Percentiles rank a stretch among this genome's conserved stretches.
These are phyloP conservation scores for Drosophila yooni DNA, from an alignment of 2,888 invertebrate genomes.

Conservation along the genomic window DNA sequence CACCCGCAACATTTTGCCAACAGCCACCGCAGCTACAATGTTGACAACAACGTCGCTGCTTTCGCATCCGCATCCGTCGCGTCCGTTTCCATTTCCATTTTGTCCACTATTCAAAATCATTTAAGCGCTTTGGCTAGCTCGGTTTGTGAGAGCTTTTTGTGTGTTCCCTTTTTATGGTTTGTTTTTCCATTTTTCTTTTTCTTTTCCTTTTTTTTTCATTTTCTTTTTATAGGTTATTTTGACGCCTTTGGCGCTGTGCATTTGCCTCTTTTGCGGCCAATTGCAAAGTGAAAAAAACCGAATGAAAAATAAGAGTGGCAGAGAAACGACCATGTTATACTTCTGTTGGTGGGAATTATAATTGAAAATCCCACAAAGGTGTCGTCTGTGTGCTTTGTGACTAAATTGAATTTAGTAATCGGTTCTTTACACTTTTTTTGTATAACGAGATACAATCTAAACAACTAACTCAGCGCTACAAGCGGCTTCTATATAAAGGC, in stretches of 20 bases:
- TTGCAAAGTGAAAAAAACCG: conserved; percentile 12
- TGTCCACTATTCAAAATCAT: conserved; percentile 76
- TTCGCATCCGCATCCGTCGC: conserved; percentile 26
- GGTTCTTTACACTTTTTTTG: conserved; percentile 51
- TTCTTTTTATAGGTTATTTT: conserved; percentile 72
- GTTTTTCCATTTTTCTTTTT: conserved; percentile 30
- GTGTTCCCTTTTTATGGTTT: conserved; percentile 21
- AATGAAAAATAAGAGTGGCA: conserved; percentile 20
- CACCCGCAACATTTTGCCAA: conserved; percentile 59
- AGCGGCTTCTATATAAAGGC: neutral
- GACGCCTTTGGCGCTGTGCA: conserved; percentile 70
- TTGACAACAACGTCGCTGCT: conserved; percentile 59
- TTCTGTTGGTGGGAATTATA: conserved; percentile 71
- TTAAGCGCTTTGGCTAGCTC: conserved; percentile 70
- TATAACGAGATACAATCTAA: conserved; percentile 41
- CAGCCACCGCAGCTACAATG: conserved; percentile 71
- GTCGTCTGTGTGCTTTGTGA: conserved; percentile 75
- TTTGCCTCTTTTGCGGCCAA: conserved; percentile 57
- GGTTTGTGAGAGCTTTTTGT: conserved; percentile 36
- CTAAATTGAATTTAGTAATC: conserved; percentile 79
- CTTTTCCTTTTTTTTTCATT: conserved; percentile 21
- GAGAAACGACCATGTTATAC: conserved; percentile 58
- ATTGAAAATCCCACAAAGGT: conserved; percentile 79
- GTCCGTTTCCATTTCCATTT: conserved; percentile 45
- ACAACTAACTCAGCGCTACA: conserved; percentile 36